Conservation (phyloP, 2,113 vertebrate genomes). For the Hemichromis elongatus region DNA sequence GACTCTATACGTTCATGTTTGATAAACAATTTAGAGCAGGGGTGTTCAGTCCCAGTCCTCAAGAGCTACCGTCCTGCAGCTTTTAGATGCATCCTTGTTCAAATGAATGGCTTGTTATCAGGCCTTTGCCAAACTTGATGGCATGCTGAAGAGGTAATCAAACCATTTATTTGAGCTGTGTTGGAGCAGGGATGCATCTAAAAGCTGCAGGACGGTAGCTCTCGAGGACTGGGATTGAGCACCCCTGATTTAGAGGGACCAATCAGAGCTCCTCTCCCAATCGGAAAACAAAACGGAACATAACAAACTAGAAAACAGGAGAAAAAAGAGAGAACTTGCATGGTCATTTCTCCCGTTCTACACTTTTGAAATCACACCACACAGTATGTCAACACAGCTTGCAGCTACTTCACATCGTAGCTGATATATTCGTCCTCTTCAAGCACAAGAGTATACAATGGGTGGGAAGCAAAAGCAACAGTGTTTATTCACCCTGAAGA, state of each 20-base stretch:
- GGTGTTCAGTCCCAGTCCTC: too few species aligned
- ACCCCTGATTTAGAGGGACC: too few species aligned
- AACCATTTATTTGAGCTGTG: too few species aligned
- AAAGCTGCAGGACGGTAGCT: too few species aligned
- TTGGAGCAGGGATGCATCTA: too few species aligned
- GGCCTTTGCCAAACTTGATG: too few species aligned
- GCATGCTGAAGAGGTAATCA: too few species aligned
- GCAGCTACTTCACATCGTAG: constrained; percentile 41
- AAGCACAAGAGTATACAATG: constrained; percentile 27
- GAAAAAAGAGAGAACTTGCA: not conserved
- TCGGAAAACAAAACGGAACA: not conserved
- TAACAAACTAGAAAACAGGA: not conserved
- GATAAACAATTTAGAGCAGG: not conserved
- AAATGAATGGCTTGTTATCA: too few species aligned
- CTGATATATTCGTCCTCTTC: constrained; percentile 46
- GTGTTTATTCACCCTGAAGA: constrained; percentile 62
- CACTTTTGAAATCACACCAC: constrained; percentile 13
- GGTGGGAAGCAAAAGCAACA: constrained; percentile 26
- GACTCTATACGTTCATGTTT: not conserved
- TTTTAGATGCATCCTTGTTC: too few species aligned
- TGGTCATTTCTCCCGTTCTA: constrained; percentile 15
- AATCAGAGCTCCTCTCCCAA: not conserved
- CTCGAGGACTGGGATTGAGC: too few species aligned
- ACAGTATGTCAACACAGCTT: constrained; percentile 36
- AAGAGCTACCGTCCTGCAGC: too few species aligned